Evolutionary conservation across 1,140 invertebrate species (phyloP).

Genomic region (Trigoniulus corallinus): DNA sequence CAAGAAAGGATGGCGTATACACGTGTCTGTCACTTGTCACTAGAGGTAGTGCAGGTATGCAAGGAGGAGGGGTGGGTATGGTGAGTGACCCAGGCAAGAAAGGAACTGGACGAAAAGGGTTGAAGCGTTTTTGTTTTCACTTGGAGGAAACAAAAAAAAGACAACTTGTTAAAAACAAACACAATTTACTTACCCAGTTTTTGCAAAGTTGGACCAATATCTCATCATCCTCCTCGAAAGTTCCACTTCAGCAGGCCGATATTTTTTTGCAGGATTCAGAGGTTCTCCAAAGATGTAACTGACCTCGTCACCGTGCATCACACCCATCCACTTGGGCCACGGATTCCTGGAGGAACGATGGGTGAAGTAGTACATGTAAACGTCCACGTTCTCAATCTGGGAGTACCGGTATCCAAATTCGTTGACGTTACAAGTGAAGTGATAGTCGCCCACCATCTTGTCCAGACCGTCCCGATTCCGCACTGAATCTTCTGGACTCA

Average conservation of each 20-base stretch:
- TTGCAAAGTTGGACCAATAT: conserved; percentile 92
- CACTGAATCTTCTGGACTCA: conserved; percentile 64
- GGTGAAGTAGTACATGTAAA: conserved; percentile 90
- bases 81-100: too few relatives aligned
- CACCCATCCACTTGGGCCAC: conserved; percentile 92
- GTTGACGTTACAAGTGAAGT: conserved; percentile 90
- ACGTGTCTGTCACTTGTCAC: too few relatives aligned
- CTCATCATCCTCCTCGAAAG: conserved; percentile 75
- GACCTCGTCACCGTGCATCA: conserved; percentile 92
- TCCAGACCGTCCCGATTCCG: conserved; percentile 69
- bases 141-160: too few relatives aligned
- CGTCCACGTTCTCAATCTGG: conserved; percentile 66
- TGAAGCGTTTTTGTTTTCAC: too few relatives aligned
- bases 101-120: too few relatives aligned
- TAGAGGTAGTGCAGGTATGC: too few relatives aligned
- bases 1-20: too few relatives aligned
- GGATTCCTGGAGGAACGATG: conserved; percentile 67
- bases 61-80: too few relatives aligned
- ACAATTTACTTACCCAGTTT: conserved; percentile 54
- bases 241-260: conserved; percentile 56
- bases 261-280: conserved; percentile 57
- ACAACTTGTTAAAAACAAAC: neutral
- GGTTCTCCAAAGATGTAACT: conserved; percentile 88
- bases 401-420: conserved; percentile 72
- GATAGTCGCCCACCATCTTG: conserved; percentile 91